Evolutionary conservation across 2,888 invertebrate genomes (phyloP).

Genomic region (Lycocerus yunnanus): DNA sequence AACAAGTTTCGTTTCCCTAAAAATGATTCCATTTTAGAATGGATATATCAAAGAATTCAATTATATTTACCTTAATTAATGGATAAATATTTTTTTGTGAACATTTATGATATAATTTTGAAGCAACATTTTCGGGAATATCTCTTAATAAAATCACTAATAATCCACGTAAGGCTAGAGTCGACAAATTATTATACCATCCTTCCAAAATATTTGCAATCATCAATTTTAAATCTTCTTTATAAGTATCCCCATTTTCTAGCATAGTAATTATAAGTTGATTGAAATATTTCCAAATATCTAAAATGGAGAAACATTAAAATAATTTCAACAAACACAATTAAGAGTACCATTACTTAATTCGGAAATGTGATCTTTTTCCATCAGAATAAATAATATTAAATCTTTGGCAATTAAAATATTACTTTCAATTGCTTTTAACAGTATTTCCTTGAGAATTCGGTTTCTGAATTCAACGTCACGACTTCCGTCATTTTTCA

Average conservation of each 20-base stretch:
- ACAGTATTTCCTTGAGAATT: constrained; percentile 2
- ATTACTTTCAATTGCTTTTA: not conserved
- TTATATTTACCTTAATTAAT: not conserved
- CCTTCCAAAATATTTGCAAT: constrained; percentile 1
- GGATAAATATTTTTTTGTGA: constrained; percentile 1
- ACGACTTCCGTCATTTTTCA: not conserved
- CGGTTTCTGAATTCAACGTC: constrained; percentile 7
- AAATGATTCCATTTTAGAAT: constrained; percentile 3
- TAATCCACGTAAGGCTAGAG: constrained; percentile 5
- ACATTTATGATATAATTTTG: not conserved
- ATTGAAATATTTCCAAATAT: constrained; percentile 9
- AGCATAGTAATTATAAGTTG: not conserved
- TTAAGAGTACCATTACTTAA: constrained; percentile 6
- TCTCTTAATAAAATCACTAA: not conserved
- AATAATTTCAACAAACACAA: not conserved
- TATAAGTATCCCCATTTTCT: not conserved
- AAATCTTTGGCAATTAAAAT: constrained; percentile 8
- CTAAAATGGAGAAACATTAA: not conserved
- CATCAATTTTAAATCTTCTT: not conserved
- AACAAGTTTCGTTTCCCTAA: constrained; percentile 30
- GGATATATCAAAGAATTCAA: not conserved
- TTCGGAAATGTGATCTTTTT: constrained; percentile 5
- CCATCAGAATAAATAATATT: constrained; percentile 11
- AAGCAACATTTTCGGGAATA: not conserved
- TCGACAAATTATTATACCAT: constrained; percentile 7